Conservation (phyloP, 2,888 invertebrate genomes). For the Ischnura elegans region DNA sequence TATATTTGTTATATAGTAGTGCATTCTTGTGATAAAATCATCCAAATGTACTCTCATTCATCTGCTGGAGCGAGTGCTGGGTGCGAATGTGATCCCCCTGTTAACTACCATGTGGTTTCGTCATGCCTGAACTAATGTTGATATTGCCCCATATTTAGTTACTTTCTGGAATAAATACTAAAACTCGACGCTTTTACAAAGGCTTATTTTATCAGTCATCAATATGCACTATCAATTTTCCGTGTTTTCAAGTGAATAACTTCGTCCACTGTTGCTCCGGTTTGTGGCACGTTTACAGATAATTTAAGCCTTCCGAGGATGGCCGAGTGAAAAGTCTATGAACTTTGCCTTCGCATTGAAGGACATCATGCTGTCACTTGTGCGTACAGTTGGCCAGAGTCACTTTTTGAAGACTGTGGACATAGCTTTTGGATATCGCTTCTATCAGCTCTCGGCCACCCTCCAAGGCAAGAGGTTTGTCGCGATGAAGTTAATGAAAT, state of each 20-base stretch:
- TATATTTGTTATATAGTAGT: constrained; percentile 71
- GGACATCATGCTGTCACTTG: constrained; percentile 57
- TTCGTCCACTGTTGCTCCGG: background rate
- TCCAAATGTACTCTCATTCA: background rate
- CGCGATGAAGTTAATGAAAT: background rate
- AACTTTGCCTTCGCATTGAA: constrained; percentile 12
- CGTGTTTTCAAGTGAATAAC: background rate
- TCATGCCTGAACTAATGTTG: background rate
- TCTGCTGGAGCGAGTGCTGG: background rate
- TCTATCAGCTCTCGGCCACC: constrained; percentile 53
- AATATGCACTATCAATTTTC: background rate
- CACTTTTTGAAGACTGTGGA: constrained; percentile 43
- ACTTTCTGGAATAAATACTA: background rate
- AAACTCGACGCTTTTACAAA: background rate
- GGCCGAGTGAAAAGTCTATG: constrained; percentile 44
- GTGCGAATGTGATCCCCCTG: background rate
- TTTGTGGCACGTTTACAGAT: constrained; percentile 32
- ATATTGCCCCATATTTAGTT: background rate
- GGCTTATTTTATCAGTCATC: background rate
- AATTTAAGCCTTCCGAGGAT: constrained; percentile 45
- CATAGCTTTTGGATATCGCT: constrained; percentile 43
- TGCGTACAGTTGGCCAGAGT: constrained; percentile 51
- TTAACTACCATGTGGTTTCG: background rate
- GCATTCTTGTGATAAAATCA: background rate
- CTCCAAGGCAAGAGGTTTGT: constrained; percentile 58